Conservation (phyloP, 2,888 invertebrate species). For the Ferdinandea cuprea region DNA sequence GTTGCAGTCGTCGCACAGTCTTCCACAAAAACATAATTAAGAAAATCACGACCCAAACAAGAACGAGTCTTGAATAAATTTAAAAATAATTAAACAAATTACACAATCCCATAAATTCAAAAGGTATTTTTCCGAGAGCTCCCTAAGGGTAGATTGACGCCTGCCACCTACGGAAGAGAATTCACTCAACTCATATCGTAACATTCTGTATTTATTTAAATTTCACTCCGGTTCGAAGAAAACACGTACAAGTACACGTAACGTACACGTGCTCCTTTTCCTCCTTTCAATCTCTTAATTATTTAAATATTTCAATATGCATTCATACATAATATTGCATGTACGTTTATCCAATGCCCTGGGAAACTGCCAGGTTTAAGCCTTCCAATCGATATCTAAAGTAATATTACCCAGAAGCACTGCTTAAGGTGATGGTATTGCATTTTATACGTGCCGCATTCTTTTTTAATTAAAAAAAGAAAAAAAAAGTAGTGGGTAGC, state of each 20-base stretch:
- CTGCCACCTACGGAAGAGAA: too few species aligned
- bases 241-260: too few species aligned
- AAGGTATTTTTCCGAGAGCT: neutral
- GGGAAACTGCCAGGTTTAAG: neutral
- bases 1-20: too few species aligned
- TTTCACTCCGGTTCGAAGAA: neutral
- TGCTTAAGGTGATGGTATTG: neutral
- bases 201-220: neutral
- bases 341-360: neutral
- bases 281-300: neutral
- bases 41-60: neutral
- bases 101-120: neutral
- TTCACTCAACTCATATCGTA: too few species aligned
- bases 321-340: too few species aligned
- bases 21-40: too few species aligned
- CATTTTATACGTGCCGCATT: too few species aligned
- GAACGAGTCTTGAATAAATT: neutral
- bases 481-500: too few species aligned
- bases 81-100: neutral
- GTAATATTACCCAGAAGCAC: neutral
- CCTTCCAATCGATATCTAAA: neutral
- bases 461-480: too few species aligned
- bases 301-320: constrained; percentile 15
- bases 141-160: too few species aligned
- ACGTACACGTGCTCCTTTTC: too few species aligned